These are phyloP conservation scores for Nycticryphes semicollaris DNA, from an alignment of 2,113 vertebrate genomes.

Conservation along the genomic window DNA sequence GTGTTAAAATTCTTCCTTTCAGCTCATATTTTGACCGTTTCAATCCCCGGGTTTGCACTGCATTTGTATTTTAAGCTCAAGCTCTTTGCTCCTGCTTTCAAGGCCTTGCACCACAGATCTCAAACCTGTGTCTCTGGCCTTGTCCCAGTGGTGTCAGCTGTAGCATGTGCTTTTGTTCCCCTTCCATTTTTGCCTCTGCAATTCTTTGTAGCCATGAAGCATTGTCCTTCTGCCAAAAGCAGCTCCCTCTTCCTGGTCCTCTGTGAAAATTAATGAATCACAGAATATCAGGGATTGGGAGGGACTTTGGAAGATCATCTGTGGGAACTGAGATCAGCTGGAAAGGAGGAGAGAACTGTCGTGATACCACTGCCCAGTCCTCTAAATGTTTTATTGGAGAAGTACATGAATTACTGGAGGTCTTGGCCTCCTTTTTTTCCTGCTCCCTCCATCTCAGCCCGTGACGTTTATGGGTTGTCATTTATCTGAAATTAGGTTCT, in stretches of 20 bases:
- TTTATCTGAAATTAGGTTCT: conserved; percentile 24
- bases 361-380: neutral
- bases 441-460: neutral
- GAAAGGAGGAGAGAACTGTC: neutral
- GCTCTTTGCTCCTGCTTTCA: neutral
- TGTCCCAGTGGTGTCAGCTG: neutral
- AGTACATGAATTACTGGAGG: neutral
- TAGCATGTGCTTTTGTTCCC: neutral
- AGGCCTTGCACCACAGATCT: neutral
- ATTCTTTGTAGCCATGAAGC: neutral
- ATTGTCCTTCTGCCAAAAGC: neutral
- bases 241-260: neutral
- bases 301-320: too few species aligned
- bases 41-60: neutral
- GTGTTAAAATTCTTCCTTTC: neutral
- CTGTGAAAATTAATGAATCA: neutral
- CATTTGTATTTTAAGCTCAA: neutral
- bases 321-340: neutral
- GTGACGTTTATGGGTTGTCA: neutral
- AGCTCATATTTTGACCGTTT: neutral
- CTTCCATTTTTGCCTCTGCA: neutral
- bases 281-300: too few species aligned
- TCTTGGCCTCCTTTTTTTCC: neutral
- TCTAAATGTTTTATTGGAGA: neutral
- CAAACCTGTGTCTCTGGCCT: neutral